Conservation (phyloP, 2,797 vertebrate species). For the Naso thynnoides region DNA sequence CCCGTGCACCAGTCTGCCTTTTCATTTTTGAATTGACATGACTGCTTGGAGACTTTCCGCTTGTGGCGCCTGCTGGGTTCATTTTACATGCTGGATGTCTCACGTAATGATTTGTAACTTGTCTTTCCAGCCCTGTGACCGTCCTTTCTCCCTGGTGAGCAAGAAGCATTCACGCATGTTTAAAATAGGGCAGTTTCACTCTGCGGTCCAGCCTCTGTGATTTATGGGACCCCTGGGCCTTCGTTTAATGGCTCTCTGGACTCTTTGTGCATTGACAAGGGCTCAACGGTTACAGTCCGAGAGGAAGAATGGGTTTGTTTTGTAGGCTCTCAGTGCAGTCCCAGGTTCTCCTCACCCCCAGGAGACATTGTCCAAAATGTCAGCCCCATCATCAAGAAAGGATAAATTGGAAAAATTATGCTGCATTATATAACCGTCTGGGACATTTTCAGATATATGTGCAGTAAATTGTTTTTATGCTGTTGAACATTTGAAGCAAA, state of each 20-base stretch:
- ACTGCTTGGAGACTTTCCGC: conserved; percentile 17
- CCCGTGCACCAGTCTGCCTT: conserved; percentile 6
- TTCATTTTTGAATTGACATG: conserved; percentile 8
- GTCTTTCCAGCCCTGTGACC: conserved; percentile 57
- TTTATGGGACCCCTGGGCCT: conserved; percentile 65
- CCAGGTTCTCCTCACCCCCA: conserved; percentile 48
- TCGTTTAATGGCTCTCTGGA: conserved; percentile 72
- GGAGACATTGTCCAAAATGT: conserved; percentile 69
- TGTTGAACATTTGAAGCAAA: not conserved
- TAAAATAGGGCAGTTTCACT: conserved; percentile 68
- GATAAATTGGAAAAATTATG: conserved; percentile 56
- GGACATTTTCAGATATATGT: conserved; percentile 29
- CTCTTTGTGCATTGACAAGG: conserved; percentile 70
- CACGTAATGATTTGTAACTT: conserved; percentile 54
- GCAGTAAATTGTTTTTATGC: not conserved
- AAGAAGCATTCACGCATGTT: conserved; percentile 72
- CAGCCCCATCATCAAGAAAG: conserved; percentile 58
- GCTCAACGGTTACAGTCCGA: conserved; percentile 63
- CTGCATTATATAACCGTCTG: conserved; percentile 46
- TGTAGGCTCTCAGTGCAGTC: conserved; percentile 44
- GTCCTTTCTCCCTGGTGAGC: conserved; percentile 72
- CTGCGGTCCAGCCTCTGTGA: conserved; percentile 57
- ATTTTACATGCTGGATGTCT: conserved; percentile 55
- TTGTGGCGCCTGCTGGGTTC: conserved; percentile 41
- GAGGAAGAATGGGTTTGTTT: conserved; percentile 68